Evolutionary conservation across 2,113 vertebrate genomes (phyloP).

Genomic region (Cyanoramphus novaezelandiae): DNA sequence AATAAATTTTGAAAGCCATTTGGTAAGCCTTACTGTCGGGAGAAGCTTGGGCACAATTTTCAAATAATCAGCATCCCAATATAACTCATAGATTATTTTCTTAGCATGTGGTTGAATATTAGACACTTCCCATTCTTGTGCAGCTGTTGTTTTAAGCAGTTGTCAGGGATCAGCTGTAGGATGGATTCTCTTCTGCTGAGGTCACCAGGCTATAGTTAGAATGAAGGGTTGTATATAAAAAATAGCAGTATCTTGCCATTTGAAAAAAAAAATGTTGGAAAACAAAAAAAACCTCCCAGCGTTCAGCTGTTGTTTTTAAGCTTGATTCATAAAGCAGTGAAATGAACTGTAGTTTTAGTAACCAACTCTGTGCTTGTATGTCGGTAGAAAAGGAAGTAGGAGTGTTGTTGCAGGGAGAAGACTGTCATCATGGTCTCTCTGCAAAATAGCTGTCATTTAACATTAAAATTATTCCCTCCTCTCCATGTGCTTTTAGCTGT

Average conservation of each 20-base stretch:
- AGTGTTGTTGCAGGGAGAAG: neutral
- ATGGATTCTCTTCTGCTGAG: conserved; percentile 28
- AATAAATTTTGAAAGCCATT: neutral
- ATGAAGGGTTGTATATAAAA: neutral
- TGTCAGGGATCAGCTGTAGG: conserved; percentile 59
- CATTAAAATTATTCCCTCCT: neutral
- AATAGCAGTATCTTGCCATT: neutral
- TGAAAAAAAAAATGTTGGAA: neutral
- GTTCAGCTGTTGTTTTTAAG: neutral
- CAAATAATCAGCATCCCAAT: conserved; percentile 5
- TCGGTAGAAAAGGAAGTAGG: neutral
- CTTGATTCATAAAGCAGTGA: neutral
- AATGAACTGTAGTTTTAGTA: neutral
- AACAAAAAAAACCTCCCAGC: neutral
- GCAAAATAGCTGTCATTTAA: neutral
- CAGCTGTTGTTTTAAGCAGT: conserved; percentile 74
- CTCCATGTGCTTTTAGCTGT: neutral
- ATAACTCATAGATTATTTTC: neutral
- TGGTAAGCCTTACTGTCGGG: neutral
- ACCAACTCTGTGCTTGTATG: too few species aligned
- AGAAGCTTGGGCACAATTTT: neutral
- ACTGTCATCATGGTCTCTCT: neutral
- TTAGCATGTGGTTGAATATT: neutral
- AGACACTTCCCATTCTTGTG: conserved; percentile 24
- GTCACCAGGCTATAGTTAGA: conserved; percentile 56